Evolutionary conservation across 2,113 vertebrate genomes (phyloP).

Genomic region (Carassius auratus): DNA sequence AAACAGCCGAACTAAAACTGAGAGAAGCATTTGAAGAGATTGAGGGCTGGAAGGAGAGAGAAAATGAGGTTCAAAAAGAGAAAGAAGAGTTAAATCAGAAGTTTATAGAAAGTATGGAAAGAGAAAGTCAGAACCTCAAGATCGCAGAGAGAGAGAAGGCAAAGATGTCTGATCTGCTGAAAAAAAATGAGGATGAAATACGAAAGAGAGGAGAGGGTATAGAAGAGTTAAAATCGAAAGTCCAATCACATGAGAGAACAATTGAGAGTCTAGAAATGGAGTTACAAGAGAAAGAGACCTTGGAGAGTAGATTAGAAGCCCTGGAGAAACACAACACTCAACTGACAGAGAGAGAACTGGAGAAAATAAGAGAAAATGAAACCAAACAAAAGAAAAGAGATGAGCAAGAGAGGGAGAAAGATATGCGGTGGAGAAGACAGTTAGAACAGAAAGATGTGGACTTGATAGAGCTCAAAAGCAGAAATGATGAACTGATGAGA

Average conservation of each 20-base stretch:
- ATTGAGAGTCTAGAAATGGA: constrained; percentile 63
- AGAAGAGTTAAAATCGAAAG: constrained; percentile 3
- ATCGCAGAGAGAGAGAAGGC: constrained; percentile 20
- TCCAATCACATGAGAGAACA: constrained; percentile 36
- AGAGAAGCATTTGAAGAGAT: constrained; percentile 51
- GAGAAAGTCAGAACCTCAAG: constrained; percentile 19
- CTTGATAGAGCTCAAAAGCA: constrained; percentile 51
- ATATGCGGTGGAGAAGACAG: constrained; percentile 44
- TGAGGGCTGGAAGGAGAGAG: constrained; percentile 48
- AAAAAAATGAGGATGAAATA: constrained; percentile 36
- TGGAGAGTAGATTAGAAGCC: constrained; percentile 57
- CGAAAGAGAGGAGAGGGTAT: constrained; percentile 20
- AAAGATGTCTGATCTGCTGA: constrained; percentile 32
- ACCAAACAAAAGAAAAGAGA: constrained; percentile 24
- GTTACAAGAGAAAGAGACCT: constrained; percentile 35
- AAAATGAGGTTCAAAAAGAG: constrained; percentile 45
- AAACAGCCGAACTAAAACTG: constrained; percentile 29
- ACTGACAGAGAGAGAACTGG: constrained; percentile 15
- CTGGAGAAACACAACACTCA: constrained; percentile 62
- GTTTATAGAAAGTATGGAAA: constrained; percentile 40
- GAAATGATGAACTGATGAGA: constrained; percentile 48
- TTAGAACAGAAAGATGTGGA: constrained; percentile 42
- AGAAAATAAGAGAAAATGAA: constrained; percentile 23
- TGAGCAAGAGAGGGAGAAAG: constrained; percentile 43
- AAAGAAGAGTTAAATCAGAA: constrained; percentile 23